Evolutionary conservation across 2,797 vertebrate genomes (phyloP), one percentile per base, ranked within the genome.

Genomic region (Tachyglossus aculeatus): DNA sequence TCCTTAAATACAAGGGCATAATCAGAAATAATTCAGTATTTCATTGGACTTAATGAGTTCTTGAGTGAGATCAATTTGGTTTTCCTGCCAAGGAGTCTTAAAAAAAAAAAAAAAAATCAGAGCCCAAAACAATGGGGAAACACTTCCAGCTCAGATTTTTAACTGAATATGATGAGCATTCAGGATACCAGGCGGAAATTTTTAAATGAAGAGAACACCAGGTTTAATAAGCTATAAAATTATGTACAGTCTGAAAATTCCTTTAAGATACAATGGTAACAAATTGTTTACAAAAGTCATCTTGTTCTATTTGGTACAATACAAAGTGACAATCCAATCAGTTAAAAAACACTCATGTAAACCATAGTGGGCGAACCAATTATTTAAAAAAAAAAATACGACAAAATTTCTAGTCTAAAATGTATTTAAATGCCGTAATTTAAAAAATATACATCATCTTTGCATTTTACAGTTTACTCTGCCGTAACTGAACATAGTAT

Each of bases 371-470:
- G 74, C 34, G 50, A 65, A 52, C 58, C 24, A 58, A 58, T 82
- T 70, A 63, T 13, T 67, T 19, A 39, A 73, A 77, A 67, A 39
- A 73, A 77, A 67, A 66, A 58, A 77, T 32, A 73, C 39, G 65
- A 64, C 44, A 81, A 54, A 64, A 79, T 74, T 61, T 61, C 38
- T 83, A 76, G 56, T 16, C 39, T 71, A 66, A 60, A 25, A 56
- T 43, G 45, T 33, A 29, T 39, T 73, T 71, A 59, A 55, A 77
- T 62, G 45, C 32, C 61, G 44, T 77, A 65, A 80, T 81, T 66
- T 77, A 67, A 53, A 62, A 65, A 61, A 43, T 67, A 85, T 85
- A 84, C 78, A 83, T 50, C 86, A 34, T 65, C 65, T 82, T 69
- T 73, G 70, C 83, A 79, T 79, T 78, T 83, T 40, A 82, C 43